These are phyloP conservation scores for Tolypeutes matacus DNA, from an alignment of 2,797 vertebrate genomes.

Conservation along the genomic window DNA sequence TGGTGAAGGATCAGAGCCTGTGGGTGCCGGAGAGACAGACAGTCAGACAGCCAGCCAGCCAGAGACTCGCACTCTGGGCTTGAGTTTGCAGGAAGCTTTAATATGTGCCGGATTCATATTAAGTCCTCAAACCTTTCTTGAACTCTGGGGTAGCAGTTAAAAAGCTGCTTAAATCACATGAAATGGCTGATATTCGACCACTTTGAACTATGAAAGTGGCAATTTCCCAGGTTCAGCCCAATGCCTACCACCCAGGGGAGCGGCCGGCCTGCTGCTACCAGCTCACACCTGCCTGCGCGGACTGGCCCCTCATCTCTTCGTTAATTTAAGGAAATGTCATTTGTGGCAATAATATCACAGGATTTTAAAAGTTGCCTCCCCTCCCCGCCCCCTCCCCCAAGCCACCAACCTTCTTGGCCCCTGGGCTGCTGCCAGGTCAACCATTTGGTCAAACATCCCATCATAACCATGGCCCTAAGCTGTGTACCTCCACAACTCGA, in stretches of 20 bases:
- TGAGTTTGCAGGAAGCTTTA: too few species aligned
- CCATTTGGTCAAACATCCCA: background rate
- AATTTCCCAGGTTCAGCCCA: background rate
- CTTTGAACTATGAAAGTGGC: background rate
- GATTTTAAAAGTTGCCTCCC: background rate
- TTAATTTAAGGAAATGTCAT: background rate
- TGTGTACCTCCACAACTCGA: fast-evolving
- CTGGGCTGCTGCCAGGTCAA: background rate
- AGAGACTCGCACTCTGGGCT: background rate
- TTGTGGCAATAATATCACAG: background rate
- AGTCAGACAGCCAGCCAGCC: background rate
- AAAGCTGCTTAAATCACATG: fast-evolving
- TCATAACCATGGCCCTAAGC: background rate
- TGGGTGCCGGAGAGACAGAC: constrained; percentile 67
- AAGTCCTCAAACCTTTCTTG: background rate
- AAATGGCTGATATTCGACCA: fast-evolving
- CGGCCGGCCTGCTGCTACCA: background rate
- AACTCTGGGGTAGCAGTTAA: background rate
- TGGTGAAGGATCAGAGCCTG: constrained; percentile 98
- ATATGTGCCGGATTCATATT: fast-evolving
- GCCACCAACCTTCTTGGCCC: background rate
- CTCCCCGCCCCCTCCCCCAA: background rate
- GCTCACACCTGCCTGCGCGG: background rate
- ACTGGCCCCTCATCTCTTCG: background rate
- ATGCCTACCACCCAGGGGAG: background rate